Conservation (phyloP, 2,797 vertebrate genomes). For the Pangasius djambal region DNA sequence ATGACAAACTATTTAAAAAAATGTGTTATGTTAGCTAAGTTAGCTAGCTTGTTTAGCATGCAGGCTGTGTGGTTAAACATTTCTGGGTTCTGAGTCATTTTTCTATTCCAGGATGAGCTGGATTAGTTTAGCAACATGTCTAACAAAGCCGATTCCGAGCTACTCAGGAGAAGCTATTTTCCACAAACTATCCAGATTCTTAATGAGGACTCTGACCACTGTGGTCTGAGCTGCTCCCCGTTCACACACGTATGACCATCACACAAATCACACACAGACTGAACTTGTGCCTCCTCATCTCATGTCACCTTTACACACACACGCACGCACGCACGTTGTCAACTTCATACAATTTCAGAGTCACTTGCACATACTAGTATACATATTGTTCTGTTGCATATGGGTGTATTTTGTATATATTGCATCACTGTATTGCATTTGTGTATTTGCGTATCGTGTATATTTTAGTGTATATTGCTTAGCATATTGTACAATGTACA, state of each 20-base stretch:
- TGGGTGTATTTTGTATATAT: neutral
- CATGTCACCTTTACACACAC: neutral
- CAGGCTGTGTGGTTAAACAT: neutral
- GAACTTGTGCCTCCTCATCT: neutral
- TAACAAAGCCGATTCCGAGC: neutral
- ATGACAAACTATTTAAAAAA: neutral
- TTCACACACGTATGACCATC: neutral
- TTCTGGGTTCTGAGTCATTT: neutral
- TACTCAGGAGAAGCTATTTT: neutral
- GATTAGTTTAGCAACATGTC: neutral
- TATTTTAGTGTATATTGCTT: conserved; percentile 18
- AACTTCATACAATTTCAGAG: neutral
- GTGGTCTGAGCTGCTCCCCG: neutral
- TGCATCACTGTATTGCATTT: conserved; percentile 12
- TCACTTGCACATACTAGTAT: conserved; percentile 15
- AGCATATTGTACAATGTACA: neutral
- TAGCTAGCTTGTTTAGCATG: neutral
- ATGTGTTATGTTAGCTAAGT: neutral
- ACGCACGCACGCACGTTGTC: neutral
- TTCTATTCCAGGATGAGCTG: neutral
- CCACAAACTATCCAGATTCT: neutral
- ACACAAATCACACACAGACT: neutral
- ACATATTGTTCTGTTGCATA: neutral
- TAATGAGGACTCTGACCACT: neutral
- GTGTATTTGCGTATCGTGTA: neutral